Conservation (phyloP, 2,888 invertebrate genomes). For the Colletes collaris region DNA sequence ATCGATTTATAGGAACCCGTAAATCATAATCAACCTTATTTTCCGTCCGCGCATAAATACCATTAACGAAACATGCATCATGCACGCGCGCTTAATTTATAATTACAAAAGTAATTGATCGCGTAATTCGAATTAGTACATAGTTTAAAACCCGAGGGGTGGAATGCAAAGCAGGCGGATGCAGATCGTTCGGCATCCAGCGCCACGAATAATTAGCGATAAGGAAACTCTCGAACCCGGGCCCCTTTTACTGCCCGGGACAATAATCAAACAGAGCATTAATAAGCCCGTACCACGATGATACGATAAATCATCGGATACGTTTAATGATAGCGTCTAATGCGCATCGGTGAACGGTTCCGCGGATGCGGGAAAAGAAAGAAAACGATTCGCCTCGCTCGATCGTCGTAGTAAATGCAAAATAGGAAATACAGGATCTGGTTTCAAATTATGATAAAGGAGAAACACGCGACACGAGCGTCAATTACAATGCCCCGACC, state of each 20-base stretch:
- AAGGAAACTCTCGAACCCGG: neutral
- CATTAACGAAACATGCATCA: too few species aligned
- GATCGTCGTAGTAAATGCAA: neutral
- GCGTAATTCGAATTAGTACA: neutral
- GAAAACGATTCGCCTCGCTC: neutral
- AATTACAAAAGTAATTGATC: neutral
- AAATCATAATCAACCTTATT: too few species aligned
- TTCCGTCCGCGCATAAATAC: too few species aligned
- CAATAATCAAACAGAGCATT: slow-evolving; percentile 12
- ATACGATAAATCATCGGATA: slow-evolving; percentile 8
- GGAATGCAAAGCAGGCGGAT: neutral
- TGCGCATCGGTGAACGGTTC: neutral
- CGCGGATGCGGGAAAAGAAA: neutral
- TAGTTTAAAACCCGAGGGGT: neutral
- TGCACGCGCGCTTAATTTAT: neutral
- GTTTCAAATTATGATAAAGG: slow-evolving; percentile 17
- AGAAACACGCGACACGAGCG: neutral
- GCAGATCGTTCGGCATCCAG: neutral
- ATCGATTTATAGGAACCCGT: too few species aligned
- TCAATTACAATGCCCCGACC: neutral
- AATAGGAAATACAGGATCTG: slow-evolving; percentile 26
- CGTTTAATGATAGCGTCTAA: neutral
- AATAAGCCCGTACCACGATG: neutral
- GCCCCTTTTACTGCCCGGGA: neutral
- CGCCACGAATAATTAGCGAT: neutral